A percentile compares a stretch with the other conserved stretches of the same genome.
These are phyloP conservation scores for Nothobranchius kuhntae DNA, from an alignment of 2,113 vertebrate species.

Conservation along the genomic window DNA sequence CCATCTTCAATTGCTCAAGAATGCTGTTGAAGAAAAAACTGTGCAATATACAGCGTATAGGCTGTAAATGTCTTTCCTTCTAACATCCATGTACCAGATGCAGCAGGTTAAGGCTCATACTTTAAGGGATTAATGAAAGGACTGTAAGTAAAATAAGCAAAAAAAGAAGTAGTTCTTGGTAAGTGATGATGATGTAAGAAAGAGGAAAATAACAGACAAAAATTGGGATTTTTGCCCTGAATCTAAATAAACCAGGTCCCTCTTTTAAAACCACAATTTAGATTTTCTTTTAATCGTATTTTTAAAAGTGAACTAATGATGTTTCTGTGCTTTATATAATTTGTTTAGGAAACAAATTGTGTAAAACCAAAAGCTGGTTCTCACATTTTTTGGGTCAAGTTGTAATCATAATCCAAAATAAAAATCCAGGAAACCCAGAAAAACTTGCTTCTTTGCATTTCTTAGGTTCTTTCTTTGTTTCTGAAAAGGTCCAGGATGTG, in stretches of 20 bases:
- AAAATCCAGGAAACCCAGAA: neutral
- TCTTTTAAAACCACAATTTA: neutral
- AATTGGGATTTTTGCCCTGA: neutral
- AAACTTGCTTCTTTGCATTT: slow-evolving; percentile 1
- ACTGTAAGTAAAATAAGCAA: neutral
- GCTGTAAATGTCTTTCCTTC: slow-evolving; percentile 11
- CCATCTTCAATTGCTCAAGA: slow-evolving; percentile 4
- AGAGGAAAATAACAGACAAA: neutral
- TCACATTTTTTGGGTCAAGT: neutral
- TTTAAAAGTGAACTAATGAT: no score
- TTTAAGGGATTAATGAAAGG: neutral
- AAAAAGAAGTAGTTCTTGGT: neutral
- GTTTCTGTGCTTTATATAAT: no score
- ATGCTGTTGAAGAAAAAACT: neutral
- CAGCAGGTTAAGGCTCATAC: slow-evolving; percentile 38
- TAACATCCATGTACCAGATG: neutral
- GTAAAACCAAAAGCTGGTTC: neutral
- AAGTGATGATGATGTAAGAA: neutral
- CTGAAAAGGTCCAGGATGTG: slow-evolving; percentile 39
- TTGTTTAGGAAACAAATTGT: no score
- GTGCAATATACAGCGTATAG: no score
- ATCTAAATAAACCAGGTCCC: neutral
- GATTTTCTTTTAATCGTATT: no score
- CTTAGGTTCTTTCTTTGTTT: slow-evolving; percentile 31
- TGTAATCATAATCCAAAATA: neutral